Evolutionary conservation across 2,888 invertebrate species (phyloP), one percentile per base, ranked within the genome.

Genomic region (Drosophila fungiperda): DNA sequence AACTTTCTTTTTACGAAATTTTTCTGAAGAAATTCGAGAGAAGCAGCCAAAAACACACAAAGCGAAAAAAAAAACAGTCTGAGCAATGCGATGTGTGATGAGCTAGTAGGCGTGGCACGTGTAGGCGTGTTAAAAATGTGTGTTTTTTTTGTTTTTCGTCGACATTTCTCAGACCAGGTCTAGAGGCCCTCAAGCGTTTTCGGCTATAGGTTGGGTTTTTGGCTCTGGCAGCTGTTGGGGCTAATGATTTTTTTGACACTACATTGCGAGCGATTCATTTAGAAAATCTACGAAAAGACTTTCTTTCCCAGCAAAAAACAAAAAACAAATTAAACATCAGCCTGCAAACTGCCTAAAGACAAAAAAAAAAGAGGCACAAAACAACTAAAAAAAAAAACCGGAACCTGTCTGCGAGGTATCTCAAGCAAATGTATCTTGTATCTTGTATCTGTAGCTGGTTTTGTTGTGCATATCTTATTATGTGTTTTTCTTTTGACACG

Each of bases 1-100:
- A 82, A 81, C 81, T 81, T 81, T 85, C 86, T 82, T 84, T 84
- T 84, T 75, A 80, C 81, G 55, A 84, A 87, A 85, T 86, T 76
- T 76, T 84, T 83, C 78, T 87, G 71, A 73, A 84, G 88, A 84
- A 84, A 84, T 74, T 83, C 59, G 29, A 63, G 60, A 75, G 65
- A 80, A 73, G 55, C 68, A 72, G 72, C 65, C 64, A 63, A 79
- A 73, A 83, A 26, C 26, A 45, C 20, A 4, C 45, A 15, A 45
- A 72, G 72, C 65, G 50, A 63, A 79, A 73, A 81, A 66, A 73
- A 33, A 55, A 36, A 49, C 23, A 60, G 58, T 20, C 45, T 48
- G n/a, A 54, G 49, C 23, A 33, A 15, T 40, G 15, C 17, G 53
- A 9, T 48, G 55, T 35, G 53, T 60, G 68, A 62, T 54, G 53